Base-by-base conservation (phyloP, 2,888 invertebrate species). In the Agriopis aurantiaria region DNA sequence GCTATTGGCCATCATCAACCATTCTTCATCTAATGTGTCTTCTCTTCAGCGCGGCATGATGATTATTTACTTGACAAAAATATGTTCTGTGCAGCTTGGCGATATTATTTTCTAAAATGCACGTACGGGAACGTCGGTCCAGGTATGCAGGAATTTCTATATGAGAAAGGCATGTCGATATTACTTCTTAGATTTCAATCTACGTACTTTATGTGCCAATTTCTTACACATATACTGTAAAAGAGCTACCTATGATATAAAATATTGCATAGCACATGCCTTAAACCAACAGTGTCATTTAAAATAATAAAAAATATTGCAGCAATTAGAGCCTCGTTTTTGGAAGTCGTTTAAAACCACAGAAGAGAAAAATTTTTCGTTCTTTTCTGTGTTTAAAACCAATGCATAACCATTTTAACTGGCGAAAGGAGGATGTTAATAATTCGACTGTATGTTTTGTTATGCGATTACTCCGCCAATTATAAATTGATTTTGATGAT, bases 111-210 rank as follows among this genome's bases (percentile, higher is more conserved):
- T 52, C 56, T 57, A 58, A 64, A 63, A 53, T 62, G 64, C 63
- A 69, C 59, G 61, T 67, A 65, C 60, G 10, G 8, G 45, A 23
- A 23, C 33, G 33, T 45, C 43, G 17, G 43, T 17, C 17, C 53
- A 51, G 11, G 73, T 71, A 83, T 82, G 60, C 72, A 43, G 58
- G 65, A 72, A 80, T 65, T 78, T 65, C 72, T 71, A 75, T 72
- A 76, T 76, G 59, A 64, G 74, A 68, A 67, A 68, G 53, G 63
- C 33, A 63, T 71, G 71, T 69, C 76, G 72, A 78, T 82, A 76
- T 82, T 80, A 76, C 78, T 73, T 80, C 68, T 75, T 79, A 63
- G 63, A 64, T 64, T 68, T 64, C 63, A 68, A 57, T 57, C 33
- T 43, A 14, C 8, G 53, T 43, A 51, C 3, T 41, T 51, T 51